Conservation (phyloP, 2,888 invertebrate species). For the Trileptium ribeirensis region DNA sequence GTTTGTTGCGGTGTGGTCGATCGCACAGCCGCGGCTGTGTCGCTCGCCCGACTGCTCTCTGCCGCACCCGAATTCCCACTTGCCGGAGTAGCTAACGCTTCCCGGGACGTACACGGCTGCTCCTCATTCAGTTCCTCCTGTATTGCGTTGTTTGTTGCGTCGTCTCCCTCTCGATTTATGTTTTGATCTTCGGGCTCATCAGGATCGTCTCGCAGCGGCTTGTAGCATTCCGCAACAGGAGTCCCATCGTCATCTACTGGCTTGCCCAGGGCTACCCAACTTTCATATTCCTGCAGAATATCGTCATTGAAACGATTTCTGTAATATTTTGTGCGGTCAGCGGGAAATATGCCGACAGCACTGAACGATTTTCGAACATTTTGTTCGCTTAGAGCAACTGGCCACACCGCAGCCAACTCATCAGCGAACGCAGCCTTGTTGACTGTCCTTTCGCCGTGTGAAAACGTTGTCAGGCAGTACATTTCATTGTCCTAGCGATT, state of each 20-base stretch:
- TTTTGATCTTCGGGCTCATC: too few species aligned
- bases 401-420: neutral
- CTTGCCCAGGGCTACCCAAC: neutral
- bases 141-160: too few species aligned
- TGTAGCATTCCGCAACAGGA: neutral
- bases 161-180: too few species aligned
- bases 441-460: neutral
- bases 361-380: neutral
- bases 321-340: neutral
- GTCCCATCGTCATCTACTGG: neutral
- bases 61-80: too few species aligned
- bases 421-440: neutral
- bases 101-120: too few species aligned
- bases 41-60: too few species aligned
- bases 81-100: too few species aligned
- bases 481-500: neutral
- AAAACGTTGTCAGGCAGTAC: neutral
- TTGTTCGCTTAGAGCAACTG: neutral
- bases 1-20: too few species aligned
- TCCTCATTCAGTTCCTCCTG: too few species aligned
- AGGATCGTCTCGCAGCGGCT: neutral
- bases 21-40: too few species aligned
- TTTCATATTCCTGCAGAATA: neutral
- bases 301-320: neutral
- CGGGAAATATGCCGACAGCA: neutral